These are phyloP conservation scores for Champsocephalus gunnari DNA, from an alignment of 2,797 vertebrate genomes.

Conservation along the genomic window DNA sequence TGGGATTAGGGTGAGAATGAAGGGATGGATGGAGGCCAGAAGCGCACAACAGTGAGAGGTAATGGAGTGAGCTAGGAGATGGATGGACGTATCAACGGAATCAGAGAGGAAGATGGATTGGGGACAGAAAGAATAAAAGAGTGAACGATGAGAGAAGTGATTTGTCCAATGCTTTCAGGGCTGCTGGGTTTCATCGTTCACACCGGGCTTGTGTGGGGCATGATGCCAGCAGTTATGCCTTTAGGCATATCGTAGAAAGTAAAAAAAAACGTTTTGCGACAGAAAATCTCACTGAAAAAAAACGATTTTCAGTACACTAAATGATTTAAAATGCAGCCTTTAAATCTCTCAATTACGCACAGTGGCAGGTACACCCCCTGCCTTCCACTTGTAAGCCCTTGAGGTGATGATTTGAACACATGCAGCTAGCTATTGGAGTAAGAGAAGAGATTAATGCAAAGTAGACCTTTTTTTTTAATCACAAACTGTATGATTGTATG, in stretches of 20 bases:
- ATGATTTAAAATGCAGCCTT: neutral
- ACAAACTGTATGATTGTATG: neutral
- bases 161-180: constrained; percentile 51
- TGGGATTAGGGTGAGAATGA: constrained; percentile 59
- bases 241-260: neutral
- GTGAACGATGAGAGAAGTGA: constrained; percentile 62
- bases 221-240: neutral
- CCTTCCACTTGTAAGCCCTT: neutral
- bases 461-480: neutral
- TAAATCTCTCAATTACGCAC: neutral
- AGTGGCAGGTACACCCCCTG: neutral
- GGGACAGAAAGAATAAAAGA: constrained; percentile 54
- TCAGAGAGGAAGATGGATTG: constrained; percentile 66
- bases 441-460: neutral
- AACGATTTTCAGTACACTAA: neutral
- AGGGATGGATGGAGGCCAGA: constrained; percentile 57
- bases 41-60: constrained; percentile 61
- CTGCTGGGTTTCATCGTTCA: constrained; percentile 35
- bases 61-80: constrained; percentile 75
- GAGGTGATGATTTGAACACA: neutral
- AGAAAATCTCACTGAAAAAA: neutral
- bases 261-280: constrained; percentile 5
- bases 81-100: constrained; percentile 70
- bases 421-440: neutral
- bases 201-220: constrained; percentile 18